A percentile compares a stretch with the other conserved stretches of the same genome.
Conservation (phyloP, 2,113 vertebrate species). For the Oplegnathus fasciatus region DNA sequence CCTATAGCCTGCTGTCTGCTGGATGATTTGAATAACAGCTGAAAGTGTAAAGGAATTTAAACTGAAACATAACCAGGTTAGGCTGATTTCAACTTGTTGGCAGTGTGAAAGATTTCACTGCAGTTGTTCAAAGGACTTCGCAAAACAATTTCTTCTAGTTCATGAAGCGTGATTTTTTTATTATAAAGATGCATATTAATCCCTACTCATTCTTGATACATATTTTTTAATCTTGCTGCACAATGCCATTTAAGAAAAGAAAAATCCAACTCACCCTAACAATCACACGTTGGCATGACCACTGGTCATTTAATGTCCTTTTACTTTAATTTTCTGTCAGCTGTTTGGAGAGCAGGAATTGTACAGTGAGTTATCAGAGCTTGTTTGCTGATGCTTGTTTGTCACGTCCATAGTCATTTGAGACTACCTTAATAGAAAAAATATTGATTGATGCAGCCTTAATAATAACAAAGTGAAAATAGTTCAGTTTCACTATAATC, state of each 20-base stretch:
- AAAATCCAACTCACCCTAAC: background rate
- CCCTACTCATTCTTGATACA: background rate
- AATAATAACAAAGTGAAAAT: background rate
- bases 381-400: too few species aligned
- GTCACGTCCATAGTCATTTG: background rate
- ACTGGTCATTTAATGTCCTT: too few species aligned
- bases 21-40: slow-evolving; percentile 21
- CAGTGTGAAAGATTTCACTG: background rate
- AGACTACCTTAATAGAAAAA: too few species aligned
- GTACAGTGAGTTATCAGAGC: too few species aligned
- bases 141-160: background rate
- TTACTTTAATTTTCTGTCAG: too few species aligned
- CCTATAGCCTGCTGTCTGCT: background rate
- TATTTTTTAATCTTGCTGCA: background rate
- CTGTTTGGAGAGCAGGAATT: too few species aligned
- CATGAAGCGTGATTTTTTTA: background rate
- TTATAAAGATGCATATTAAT: background rate
- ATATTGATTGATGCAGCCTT: background rate
- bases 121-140: background rate
- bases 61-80: background rate
- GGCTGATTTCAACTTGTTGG: background rate
- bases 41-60: slow-evolving; percentile 7
- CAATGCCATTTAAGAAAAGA: background rate
- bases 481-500: background rate
- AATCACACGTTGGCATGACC: background rate